Evolutionary conservation across 2,113 vertebrate species (phyloP).

Genomic region (Erythrolamprus reginae): DNA sequence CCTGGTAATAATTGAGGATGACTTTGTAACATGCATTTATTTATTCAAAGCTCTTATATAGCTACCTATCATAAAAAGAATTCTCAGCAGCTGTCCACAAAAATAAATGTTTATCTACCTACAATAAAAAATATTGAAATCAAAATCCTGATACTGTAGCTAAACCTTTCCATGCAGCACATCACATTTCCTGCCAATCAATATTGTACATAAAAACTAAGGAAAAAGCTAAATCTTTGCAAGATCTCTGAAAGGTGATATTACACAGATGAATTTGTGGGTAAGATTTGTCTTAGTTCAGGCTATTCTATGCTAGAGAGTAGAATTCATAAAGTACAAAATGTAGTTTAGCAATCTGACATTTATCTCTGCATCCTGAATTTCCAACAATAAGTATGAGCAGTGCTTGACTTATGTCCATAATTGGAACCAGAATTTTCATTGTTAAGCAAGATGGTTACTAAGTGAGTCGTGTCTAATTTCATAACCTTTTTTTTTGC

Average conservation of each 20-base stretch:
- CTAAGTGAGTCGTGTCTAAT: neutral
- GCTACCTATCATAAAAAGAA: neutral
- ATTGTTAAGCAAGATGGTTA: neutral
- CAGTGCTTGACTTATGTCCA: neutral
- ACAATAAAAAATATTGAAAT: neutral
- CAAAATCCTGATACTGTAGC: neutral
- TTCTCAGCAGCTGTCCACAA: neutral
- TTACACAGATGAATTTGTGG: neutral
- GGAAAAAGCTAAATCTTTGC: neutral
- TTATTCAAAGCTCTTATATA: neutral
- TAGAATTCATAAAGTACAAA: neutral
- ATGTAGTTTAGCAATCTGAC: neutral
- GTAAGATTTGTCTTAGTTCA: neutral
- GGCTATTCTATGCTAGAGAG: neutral
- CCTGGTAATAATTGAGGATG: neutral
- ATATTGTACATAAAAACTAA: neutral
- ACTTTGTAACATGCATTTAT: neutral
- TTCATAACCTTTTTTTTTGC: neutral
- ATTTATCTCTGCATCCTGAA: neutral
- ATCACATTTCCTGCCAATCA: neutral
- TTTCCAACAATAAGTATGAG: neutral
- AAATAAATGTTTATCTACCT: neutral
- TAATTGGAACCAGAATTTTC: neutral
- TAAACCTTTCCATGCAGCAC: neutral
- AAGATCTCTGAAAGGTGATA: neutral